Conservation (phyloP, 2,797 vertebrate genomes). For the Spinus olivaceus region DNA sequence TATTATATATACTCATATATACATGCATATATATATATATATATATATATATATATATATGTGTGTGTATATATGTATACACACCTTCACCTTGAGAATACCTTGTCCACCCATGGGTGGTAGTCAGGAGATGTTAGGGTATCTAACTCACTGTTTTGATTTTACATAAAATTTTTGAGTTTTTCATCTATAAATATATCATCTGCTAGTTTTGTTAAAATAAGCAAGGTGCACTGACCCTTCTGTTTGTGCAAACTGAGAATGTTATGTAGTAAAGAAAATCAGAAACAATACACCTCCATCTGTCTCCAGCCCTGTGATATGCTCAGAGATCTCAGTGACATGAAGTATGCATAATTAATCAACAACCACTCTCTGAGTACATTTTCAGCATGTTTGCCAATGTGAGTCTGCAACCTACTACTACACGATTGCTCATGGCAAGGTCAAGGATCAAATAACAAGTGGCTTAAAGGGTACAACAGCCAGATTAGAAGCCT, state of each 20-base stretch:
- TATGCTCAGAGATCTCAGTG: conserved; percentile 34
- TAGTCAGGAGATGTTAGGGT: background rate
- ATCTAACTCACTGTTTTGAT: background rate
- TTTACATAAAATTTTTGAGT: background rate
- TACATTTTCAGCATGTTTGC: conserved; percentile 54
- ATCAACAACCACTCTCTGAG: conserved; percentile 48
- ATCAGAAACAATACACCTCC: conserved; percentile 32
- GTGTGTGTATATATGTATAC: too few relatives aligned
- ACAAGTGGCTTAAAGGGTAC: conserved; percentile 26
- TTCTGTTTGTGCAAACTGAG: conserved; percentile 13
- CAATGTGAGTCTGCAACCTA: conserved; percentile 32
- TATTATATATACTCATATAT: background rate
- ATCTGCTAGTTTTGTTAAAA: background rate
- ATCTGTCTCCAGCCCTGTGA: conserved; percentile 25
- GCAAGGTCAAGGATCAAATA: conserved; percentile 68
- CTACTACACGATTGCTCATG: conserved; percentile 48
- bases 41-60: background rate
- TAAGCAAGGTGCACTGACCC: background rate
- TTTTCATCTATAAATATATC: background rate
- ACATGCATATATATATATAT: rapidly evolving
- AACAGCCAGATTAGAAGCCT: conserved; percentile 6
- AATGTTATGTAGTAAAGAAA: conserved; percentile 13
- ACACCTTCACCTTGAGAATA: background rate
- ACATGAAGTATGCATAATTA: conserved; percentile 57
- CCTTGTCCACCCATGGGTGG: background rate